phyloP scores from a whole-genome alignment of 1,140 invertebrate species.

The Physella acuta region DNA sequence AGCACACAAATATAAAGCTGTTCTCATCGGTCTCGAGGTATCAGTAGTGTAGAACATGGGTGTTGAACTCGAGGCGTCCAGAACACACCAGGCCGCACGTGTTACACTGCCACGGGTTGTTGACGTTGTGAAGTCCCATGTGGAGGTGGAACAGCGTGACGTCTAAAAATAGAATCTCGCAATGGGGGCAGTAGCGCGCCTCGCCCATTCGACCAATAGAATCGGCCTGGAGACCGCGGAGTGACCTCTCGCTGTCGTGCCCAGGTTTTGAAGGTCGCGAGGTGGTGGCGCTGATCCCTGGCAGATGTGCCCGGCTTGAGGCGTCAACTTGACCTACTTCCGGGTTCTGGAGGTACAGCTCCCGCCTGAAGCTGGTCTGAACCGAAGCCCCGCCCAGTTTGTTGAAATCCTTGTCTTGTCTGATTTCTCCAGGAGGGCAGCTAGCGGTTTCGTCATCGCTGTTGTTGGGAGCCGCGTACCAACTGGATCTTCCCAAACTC shows the following conservation, averaged over 20 bases:
- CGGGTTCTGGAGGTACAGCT: not conserved
- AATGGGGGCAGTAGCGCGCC: constrained; percentile 65
- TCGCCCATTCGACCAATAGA: not conserved
- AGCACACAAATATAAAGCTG: no score
- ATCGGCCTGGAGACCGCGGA: not conserved
- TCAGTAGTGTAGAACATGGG: constrained; percentile 70
- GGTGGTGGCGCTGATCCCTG: not conserved
- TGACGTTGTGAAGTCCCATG: constrained; percentile 94
- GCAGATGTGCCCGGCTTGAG: not conserved
- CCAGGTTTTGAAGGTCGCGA: not conserved
- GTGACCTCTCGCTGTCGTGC: not conserved
- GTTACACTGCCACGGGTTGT: constrained; percentile 97
- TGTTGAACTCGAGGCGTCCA: constrained; percentile 95
- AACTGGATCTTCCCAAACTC: not conserved
- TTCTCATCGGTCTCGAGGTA: no score
- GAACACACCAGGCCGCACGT: constrained; percentile 91
- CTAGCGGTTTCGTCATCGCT: not conserved
- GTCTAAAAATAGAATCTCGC: constrained; percentile 91
- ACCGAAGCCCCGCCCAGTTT: no score
- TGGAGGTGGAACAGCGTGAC: constrained; percentile 94
- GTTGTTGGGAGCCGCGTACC: not conserved
- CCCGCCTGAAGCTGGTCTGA: not conserved
- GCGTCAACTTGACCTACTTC: not conserved
- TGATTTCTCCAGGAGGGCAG: not conserved
- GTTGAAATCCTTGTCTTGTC: not conserved